Evolutionary conservation across 2,888 invertebrate species (phyloP).

Genomic region (Pyrocoelia pectoralis): DNA sequence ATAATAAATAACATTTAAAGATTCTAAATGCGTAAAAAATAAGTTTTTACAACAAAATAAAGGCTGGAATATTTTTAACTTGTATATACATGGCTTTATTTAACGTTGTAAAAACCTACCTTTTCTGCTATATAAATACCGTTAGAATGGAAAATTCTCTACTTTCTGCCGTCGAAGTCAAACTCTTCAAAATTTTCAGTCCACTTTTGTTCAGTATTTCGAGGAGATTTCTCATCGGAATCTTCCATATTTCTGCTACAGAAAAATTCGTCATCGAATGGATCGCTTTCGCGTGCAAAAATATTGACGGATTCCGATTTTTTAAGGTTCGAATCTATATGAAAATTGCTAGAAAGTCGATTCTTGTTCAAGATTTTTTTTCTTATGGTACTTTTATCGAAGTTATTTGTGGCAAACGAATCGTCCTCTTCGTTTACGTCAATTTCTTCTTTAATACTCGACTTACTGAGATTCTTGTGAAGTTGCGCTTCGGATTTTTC

Average conservation of each 20-base stretch:
- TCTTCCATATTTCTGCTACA: constrained; percentile 49
- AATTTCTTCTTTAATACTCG: constrained; percentile 57
- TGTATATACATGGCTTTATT: constrained; percentile 23
- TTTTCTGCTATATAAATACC: constrained; percentile 10
- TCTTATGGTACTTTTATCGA: constrained; percentile 44
- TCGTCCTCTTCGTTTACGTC: constrained; percentile 49
- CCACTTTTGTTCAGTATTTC: constrained; percentile 58
- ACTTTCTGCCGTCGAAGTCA: constrained; percentile 41
- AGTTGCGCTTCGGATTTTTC: constrained; percentile 41
- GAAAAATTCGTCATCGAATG: constrained; percentile 91
- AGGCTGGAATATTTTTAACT: neutral
- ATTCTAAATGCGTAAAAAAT: constrained; percentile 12
- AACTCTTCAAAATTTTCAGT: constrained; percentile 61
- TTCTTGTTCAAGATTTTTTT: constrained; percentile 51
- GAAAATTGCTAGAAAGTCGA: constrained; percentile 43
- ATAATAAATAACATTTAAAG: constrained; percentile 39
- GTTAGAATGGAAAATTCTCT: constrained; percentile 8
- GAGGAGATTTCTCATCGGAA: constrained; percentile 37
- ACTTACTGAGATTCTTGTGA: constrained; percentile 44
- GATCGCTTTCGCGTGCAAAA: constrained; percentile 85
- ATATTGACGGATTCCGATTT: constrained; percentile 92
- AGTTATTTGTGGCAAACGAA: constrained; percentile 46
- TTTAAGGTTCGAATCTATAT: constrained; percentile 71
- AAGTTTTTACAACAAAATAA: constrained; percentile 17
- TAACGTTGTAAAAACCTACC: constrained; percentile 18